Conservation (phyloP, 2,797 vertebrate species). For the Pampus argenteus region DNA sequence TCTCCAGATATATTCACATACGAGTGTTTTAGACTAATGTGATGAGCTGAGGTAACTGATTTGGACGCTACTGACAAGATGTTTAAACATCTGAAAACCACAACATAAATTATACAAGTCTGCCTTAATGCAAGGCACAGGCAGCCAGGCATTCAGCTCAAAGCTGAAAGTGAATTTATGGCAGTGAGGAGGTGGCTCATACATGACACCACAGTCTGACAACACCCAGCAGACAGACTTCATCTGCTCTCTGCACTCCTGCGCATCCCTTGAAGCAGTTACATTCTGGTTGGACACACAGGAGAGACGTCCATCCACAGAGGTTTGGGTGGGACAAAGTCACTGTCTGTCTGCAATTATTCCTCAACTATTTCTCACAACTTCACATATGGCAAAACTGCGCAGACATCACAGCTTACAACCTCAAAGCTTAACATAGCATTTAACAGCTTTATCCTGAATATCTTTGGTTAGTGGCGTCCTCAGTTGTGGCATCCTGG, state of each 20-base stretch:
- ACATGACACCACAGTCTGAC: constrained; percentile 40
- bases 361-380: not conserved
- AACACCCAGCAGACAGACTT: constrained; percentile 34
- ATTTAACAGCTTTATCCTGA: constrained; percentile 21
- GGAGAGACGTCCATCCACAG: not conserved
- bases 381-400: not conserved
- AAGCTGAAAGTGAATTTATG: constrained; percentile 34
- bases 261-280: not conserved
- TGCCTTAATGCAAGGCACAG: constrained; percentile 2
- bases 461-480: constrained; percentile 18
- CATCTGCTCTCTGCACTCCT: not conserved
- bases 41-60: constrained; percentile 21
- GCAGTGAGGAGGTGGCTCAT: constrained; percentile 15
- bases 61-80: constrained; percentile 18
- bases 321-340: not conserved
- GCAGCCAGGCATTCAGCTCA: not conserved
- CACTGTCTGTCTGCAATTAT: not conserved
- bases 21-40: constrained; percentile 10
- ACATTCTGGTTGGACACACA: not conserved
- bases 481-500: constrained; percentile 21
- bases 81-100: constrained; percentile 34
- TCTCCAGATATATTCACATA: constrained; percentile 13
- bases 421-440: constrained; percentile 34
- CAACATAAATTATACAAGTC: constrained; percentile 16
- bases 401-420: not conserved